Base-by-base conservation (phyloP, 2,113 vertebrate species). In the Sylvilagus bachmani region DNA sequence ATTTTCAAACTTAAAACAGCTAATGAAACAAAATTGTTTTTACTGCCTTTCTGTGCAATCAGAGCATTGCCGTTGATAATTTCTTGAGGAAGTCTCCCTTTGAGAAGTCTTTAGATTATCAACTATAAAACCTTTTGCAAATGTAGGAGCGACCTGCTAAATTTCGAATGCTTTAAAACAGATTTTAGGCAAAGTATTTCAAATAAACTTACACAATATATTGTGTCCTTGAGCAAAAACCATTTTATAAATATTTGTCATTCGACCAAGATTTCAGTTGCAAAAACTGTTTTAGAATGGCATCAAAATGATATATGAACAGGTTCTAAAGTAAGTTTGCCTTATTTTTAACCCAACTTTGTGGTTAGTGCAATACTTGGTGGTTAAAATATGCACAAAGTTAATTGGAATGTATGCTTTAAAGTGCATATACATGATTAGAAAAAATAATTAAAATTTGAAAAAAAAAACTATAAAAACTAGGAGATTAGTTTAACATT, bases 1-100 rank as follows among this genome's bases (percentile, higher is more conserved):
- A 16, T 73, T 93, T 87, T 95, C 4, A 81, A 86, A 77, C 4
- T 49, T 77, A 49, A 87, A 96, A 80, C 0, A 53, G 7, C 10
- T 78, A 94, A 90, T 79, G n/a, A 96, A 70, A 29, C 25, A 70
- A 70, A 19, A 89, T 38, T 94, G 64, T 61, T 93, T 58, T 92
- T 74, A 62, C 19, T 61, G 16, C 11, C 27, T 1, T 90, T 83
- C 91, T 90, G 2, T 73, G 33, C 92, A 75, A 81, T 66, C 22
- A 92, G 61, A 86, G 3, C 24, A 84, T 55, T 92, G 1, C 0
- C 8, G 67, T 9, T 95, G 51, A 64, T 79, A 27, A 61, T 67
- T 84, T 12, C 17, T 66, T 82, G 16, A 91, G 91, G 78, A 80
- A 1, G 11, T 89, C 12, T 89, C 14, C 33, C 44, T 38, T 81